These are phyloP conservation scores for Thymallus thymallus DNA, from an alignment of 2,113 vertebrate species.

Conservation along the genomic window DNA sequence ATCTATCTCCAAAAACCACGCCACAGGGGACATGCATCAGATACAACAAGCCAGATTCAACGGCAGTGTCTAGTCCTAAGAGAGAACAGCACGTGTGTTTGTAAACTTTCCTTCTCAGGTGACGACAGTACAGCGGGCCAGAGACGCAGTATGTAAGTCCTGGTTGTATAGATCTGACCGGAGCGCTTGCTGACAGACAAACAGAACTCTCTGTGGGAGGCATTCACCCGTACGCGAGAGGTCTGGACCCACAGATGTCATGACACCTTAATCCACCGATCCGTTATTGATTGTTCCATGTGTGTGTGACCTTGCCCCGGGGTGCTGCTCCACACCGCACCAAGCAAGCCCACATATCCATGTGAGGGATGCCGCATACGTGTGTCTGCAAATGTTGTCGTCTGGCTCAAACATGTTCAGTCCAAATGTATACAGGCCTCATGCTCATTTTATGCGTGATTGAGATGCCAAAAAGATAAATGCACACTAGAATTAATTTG, in stretches of 20 bases:
- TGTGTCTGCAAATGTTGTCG: slow-evolving; percentile 10
- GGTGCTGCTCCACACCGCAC: slow-evolving; percentile 47
- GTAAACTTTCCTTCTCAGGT: slow-evolving; percentile 24
- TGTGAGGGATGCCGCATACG: slow-evolving; percentile 20
- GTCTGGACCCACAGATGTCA: slow-evolving; percentile 63
- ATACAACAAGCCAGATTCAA: slow-evolving; percentile 6
- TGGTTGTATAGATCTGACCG: neutral
- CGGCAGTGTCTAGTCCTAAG: slow-evolving; percentile 4
- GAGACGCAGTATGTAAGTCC: neutral
- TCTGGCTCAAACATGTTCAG: slow-evolving; percentile 3
- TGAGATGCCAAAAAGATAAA: neutral
- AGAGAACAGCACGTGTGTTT: neutral
- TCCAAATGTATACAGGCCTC: slow-evolving; percentile 4
- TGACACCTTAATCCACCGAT: slow-evolving; percentile 73
- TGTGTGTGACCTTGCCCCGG: slow-evolving; percentile 67
- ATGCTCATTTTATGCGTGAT: neutral
- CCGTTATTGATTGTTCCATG: slow-evolving; percentile 73
- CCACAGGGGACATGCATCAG: slow-evolving; percentile 13
- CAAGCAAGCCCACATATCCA: slow-evolving; percentile 60
- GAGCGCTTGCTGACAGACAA: slow-evolving; percentile 23
- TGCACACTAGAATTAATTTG: neutral
- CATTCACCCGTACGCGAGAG: slow-evolving; percentile 55
- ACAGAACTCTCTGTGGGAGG: slow-evolving; percentile 44
- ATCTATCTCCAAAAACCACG: slow-evolving; percentile 21
- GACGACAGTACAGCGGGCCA: slow-evolving; percentile 8